Evolutionary conservation across 2,797 vertebrate species (phyloP), one percentile per base, ranked within the genome.

Genomic region (Kryptopterus vitreolus): DNA sequence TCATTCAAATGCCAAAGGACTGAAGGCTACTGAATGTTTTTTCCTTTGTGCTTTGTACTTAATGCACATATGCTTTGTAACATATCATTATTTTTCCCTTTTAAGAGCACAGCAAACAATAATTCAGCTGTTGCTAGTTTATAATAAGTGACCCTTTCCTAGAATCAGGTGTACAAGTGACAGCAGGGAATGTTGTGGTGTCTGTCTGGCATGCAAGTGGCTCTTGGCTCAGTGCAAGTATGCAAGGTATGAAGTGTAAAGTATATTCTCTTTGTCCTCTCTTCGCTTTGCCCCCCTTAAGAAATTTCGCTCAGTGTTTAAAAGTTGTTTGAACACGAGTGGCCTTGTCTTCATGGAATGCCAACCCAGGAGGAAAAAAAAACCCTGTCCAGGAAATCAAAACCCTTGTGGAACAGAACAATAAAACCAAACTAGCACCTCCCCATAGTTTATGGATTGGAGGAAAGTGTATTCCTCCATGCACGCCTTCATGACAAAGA

Each of bases 351-450:
- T 52, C 22, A 35, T 68, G 66, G 77, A 61, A 80, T 74, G 61
- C n/a, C 61, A 62, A 20, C n/a, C 78, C 62, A 61, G 61, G n/a
- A n/a, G n/a, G n/a, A n/a, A 73, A 82, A 82, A 59, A 31, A 46
- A n/a, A 16, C 12, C 68, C 22, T 31, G 13, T 18, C 22, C 26
- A 7, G 70, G 52, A 72, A 74, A 68, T 38, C 55, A 85, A 65
- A 76, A 71, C 38, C 48, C 31, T 12, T 55, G 20, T 26, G 29
- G 71, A 50, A 77, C 22, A 53, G 53, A 57, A 61, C 76, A 81
- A 79, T 81, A 80, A 61, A 77, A 71, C 20, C 18, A 13, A n/a
- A 4, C 16, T 10, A 46, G 46, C 11, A n/a, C 15, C 52, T 35
- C 38, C 62, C 38, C 15, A 16, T 72, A 35, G 61, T 63, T 35